Conservation (phyloP, 2,888 invertebrate genomes). For the Ceratothoa steindachneri region DNA sequence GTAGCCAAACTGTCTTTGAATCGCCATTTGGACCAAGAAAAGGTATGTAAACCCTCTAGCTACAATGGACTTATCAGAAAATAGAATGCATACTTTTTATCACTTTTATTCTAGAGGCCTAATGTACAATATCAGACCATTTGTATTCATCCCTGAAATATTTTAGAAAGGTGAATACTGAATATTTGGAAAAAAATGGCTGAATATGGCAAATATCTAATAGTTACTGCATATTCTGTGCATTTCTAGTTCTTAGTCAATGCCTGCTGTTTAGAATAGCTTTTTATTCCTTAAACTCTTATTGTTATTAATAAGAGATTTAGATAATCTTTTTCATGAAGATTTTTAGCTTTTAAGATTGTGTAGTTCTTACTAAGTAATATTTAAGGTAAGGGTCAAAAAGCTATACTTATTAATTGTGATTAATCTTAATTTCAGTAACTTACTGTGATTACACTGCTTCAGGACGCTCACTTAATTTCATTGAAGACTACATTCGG, state of each 20-base stretch:
- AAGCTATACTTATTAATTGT: neutral
- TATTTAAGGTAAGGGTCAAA: too few species aligned
- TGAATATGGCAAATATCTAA: too few species aligned
- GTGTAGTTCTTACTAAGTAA: too few species aligned
- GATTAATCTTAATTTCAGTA: conserved; percentile 49
- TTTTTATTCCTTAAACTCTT: neutral
- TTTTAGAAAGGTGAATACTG: too few species aligned
- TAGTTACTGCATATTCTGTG: too few species aligned
- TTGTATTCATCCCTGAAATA: too few species aligned
- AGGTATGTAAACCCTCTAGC: conserved; percentile 18
- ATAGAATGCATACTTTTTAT: neutral
- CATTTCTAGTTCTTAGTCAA: neutral
- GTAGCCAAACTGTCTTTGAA: conserved; percentile 27
- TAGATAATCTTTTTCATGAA: neutral
- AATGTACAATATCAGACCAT: too few species aligned
- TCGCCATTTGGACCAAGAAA: conserved; percentile 41
- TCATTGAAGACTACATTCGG: conserved; percentile 77
- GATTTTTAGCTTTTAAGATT: neutral
- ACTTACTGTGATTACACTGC: conserved; percentile 84
- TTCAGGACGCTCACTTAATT: conserved; percentile 74
- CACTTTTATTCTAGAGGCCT: neutral
- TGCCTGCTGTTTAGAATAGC: too few species aligned
- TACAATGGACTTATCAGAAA: too few species aligned
- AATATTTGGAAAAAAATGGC: too few species aligned
- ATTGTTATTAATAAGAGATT: neutral